Conservation (phyloP, 2,797 vertebrate genomes). For the Botia almorhae region DNA sequence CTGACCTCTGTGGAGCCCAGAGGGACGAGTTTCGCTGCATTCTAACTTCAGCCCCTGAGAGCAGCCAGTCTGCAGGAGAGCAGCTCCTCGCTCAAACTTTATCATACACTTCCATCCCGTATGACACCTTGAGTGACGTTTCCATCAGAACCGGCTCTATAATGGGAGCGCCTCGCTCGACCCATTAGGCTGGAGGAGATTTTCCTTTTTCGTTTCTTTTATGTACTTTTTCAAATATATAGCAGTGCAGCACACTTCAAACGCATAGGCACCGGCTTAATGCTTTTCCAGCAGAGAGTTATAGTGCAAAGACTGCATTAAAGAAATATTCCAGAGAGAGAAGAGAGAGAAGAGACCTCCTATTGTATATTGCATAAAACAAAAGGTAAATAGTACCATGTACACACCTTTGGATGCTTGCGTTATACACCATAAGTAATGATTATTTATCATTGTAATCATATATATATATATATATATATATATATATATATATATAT, state of each 20-base stretch:
- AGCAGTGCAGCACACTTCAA: neutral
- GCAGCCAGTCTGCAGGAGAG: no score
- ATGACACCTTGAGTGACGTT: constrained; percentile 59
- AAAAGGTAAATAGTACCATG: neutral
- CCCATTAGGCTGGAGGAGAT: constrained; percentile 23
- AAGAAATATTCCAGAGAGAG: neutral
- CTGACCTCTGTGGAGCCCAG: constrained; percentile 46
- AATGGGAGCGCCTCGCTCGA: constrained; percentile 39
- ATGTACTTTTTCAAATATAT: constrained; percentile 12
- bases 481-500: no score
- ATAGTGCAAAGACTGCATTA: neutral
- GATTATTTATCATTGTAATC: no score
- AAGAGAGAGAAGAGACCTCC: neutral
- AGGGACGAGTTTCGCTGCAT: constrained; percentile 43
- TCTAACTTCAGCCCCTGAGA: constrained; percentile 48
- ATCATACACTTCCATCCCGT: constrained; percentile 44
- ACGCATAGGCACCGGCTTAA: constrained; percentile 1
- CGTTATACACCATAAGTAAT: neutral
- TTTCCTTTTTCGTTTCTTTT: constrained; percentile 6
- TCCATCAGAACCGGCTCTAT: constrained; percentile 40
- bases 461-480: no score
- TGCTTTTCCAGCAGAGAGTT: neutral
- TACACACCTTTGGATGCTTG: no score
- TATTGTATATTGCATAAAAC: neutral
- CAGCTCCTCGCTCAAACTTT: constrained; percentile 22